Conservation (phyloP, 92 coral and sea anemone species). For the Pocillopora meandrina region DNA sequence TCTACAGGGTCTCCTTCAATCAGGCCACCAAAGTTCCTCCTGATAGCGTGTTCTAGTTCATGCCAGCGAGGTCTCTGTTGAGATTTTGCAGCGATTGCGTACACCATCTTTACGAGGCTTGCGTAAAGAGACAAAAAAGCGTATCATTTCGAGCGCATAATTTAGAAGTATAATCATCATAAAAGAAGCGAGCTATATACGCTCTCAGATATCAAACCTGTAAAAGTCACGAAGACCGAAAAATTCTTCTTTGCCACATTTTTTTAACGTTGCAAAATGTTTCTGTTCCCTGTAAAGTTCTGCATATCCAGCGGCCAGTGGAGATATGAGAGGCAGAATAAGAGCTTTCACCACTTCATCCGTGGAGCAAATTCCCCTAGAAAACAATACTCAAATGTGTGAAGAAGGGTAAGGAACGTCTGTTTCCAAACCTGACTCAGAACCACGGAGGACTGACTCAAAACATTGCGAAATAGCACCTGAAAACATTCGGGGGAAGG, state of each 20-base stretch:
- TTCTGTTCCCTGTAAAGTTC: conserved; percentile 67
- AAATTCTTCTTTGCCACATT: conserved; percentile 74
- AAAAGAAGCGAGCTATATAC: background rate
- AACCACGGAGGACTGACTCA: no score
- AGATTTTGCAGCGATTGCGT: conserved; percentile 58
- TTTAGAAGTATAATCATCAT: background rate
- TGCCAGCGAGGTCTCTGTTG: conserved; percentile 56
- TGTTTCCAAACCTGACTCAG: no score
- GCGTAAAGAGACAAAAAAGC: background rate
- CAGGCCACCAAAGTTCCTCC: conserved; percentile 87
- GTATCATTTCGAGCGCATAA: background rate
- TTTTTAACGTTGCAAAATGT: conserved; percentile 55
- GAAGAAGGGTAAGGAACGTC: background rate
- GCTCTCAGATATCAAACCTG: conserved; percentile 44
- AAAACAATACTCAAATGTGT: background rate
- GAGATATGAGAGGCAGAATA: conserved; percentile 51
- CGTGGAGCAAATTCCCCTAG: conserved; percentile 83
- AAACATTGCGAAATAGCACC: no score
- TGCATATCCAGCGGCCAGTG: conserved; percentile 73
- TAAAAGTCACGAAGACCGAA: conserved; percentile 92
- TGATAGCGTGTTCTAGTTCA: conserved; percentile 79
- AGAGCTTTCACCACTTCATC: conserved; percentile 43
- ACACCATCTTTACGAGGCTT: conserved; percentile 89
- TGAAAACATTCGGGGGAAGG: no score
- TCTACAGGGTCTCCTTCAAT: conserved; percentile 66